Conservation (phyloP, 1,140 invertebrate genomes). For the Conopomorpha cramerella region DNA sequence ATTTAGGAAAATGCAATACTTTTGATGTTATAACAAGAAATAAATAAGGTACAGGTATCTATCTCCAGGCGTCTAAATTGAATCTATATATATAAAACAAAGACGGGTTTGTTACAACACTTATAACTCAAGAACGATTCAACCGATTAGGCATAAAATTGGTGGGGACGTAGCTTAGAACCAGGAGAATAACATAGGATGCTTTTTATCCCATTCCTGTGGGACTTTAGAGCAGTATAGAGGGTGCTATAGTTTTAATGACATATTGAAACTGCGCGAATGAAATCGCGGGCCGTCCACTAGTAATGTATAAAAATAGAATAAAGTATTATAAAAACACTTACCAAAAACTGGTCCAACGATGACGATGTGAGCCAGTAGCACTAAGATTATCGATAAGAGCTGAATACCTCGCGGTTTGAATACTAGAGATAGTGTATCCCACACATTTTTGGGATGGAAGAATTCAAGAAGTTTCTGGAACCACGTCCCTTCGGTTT, state of each 20-base stretch:
- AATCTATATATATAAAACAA: conserved; percentile 1
- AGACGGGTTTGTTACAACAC: conserved; percentile 9
- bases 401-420: conserved; percentile 28
- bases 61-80: too few relatives aligned
- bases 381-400: conserved; percentile 37
- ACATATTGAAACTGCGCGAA: not conserved
- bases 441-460: conserved; percentile 43
- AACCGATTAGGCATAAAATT: too few relatives aligned
- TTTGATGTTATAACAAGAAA: not conserved
- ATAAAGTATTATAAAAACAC: conserved; percentile 9
- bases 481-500: conserved; percentile 18
- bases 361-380: conserved; percentile 49
- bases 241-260: not conserved
- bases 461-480: conserved; percentile 39
- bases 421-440: conserved; percentile 49
- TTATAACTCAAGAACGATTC: too few relatives aligned
- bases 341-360: conserved; percentile 56
- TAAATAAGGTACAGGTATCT: too few relatives aligned
- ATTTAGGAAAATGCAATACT: not conserved
- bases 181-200: too few relatives aligned
- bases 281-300: too few relatives aligned
- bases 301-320: not conserved
- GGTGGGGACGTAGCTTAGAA: too few relatives aligned
- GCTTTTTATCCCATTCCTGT: too few relatives aligned
- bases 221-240: not conserved